Conservation (phyloP, 1,140 invertebrate species). For the Eriocheir sinensis region DNA sequence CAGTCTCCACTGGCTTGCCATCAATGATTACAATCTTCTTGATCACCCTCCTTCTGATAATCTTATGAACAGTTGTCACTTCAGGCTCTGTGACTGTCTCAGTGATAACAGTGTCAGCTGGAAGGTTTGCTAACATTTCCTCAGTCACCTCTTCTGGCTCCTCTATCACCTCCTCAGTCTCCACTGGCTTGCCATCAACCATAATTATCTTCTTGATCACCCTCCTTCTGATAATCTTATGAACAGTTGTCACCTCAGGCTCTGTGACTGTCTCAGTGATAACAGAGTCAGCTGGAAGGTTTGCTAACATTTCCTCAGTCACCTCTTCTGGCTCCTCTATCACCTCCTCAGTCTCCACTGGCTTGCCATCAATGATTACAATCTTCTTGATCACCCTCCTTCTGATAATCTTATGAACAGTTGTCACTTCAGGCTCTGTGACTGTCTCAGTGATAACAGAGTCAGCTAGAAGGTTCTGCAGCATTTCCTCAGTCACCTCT, state of each 20-base stretch:
- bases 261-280: constrained; percentile 62
- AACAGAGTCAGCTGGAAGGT: not conserved
- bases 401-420: constrained; percentile 86
- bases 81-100: constrained; percentile 39
- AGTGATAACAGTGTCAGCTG: constrained; percentile 20
- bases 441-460: constrained; percentile 2
- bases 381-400: constrained; percentile 82
- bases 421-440: constrained; percentile 45
- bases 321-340: constrained; percentile 67
- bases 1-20: constrained; percentile 38
- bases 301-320: constrained; percentile 31
- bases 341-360: constrained; percentile 77
- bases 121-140: not conserved
- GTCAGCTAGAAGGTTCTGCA: not conserved
- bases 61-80: not conserved
- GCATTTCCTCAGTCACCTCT: not conserved
- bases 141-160: not conserved
- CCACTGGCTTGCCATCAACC: not conserved
- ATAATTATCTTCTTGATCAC: constrained; percentile 12
- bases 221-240: constrained; percentile 60
- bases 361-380: constrained; percentile 73
- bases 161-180: constrained; percentile 21
- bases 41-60: constrained; percentile 34
- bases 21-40: constrained; percentile 42
- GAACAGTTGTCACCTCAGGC: constrained; percentile 68